Evolutionary conservation across 2,888 invertebrate genomes (phyloP), one percentile per base, ranked within the genome.

Genomic region (Antheraea yamamai): DNA sequence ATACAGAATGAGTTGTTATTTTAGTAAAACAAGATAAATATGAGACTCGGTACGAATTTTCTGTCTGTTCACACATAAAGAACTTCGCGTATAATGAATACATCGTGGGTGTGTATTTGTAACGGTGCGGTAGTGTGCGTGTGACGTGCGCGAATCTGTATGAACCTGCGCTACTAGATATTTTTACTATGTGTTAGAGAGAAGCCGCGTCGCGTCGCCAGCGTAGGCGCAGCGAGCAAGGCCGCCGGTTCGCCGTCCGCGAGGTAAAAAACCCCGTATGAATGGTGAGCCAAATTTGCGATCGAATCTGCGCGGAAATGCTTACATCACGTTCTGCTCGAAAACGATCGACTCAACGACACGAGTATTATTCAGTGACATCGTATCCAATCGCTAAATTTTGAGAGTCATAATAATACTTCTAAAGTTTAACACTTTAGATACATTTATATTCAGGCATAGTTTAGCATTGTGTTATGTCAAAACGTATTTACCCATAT

Each of bases 161-260:
- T 76, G 79, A 75, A 73, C 26, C 47, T 77, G 76, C 73, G 73
- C 26, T 73, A 75, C 75, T 75, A 75, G 68, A 30, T 47, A 72
- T 75, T 74, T n/a, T 75, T 75, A 75, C 74, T 75, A 75, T 75
- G 51, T 68, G 73, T 68, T 73, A 52, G n/a, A 68, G 66, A 72
- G 74, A 74, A 68, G 61, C 55, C 68, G 58, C 75, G 70, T 47
- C 73, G 23, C 61, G 73, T 80, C 78, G 72, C 26, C 80, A 80
- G 87, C 89, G 91, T 90, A 89, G 90, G 91, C 89, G 91, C 90
- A 84, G 75, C 80, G 77, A 83, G 85, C 92, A 93, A 92, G 92
- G 93, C 91, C 93, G 92, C 80, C 88, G 82, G 92, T 92, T 92
- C 92, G 92, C 84, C 90, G 92, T 81, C 89, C 91, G 89, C 82